Percentiles rank a stretch among this genome's conserved stretches.
These are phyloP conservation scores for Ceratotherium simum DNA, from an alignment of 2,113 vertebrate genomes.

Conservation along the genomic window DNA sequence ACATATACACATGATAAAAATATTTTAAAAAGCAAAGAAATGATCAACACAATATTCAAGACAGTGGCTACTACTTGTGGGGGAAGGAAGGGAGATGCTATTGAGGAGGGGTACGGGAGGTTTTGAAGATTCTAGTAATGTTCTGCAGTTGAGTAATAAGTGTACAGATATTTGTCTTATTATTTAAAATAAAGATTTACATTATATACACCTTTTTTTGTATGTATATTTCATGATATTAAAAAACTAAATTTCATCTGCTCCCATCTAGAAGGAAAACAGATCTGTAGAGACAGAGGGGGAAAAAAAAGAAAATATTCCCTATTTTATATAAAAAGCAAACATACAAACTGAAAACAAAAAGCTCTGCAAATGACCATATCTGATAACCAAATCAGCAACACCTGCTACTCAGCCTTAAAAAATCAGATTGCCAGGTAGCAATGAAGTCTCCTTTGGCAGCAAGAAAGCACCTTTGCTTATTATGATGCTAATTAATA, in stretches of 20 bases:
- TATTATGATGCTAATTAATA: background rate
- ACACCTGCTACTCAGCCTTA: background rate
- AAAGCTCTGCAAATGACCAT: background rate
- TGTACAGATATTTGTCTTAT: background rate
- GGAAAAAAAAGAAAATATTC: background rate
- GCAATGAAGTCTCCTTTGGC: background rate
- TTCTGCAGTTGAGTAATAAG: background rate
- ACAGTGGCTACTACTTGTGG: background rate
- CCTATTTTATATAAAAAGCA: background rate
- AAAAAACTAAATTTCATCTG: conserved; percentile 17
- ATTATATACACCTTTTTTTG: background rate
- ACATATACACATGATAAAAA: background rate
- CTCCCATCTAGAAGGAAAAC: background rate
- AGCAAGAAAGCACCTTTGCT: background rate
- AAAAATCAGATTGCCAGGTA: background rate
- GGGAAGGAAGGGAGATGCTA: background rate
- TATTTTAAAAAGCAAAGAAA: conserved; percentile 15
- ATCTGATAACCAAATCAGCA: background rate
- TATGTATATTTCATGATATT: background rate
- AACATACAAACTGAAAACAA: conserved; percentile 9
- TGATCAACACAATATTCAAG: background rate
- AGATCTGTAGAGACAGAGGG: background rate
- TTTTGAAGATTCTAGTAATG: background rate
- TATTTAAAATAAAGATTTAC: conserved; percentile 2
- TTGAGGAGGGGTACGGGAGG: rapidly evolving